Percentiles rank a stretch among this genome's conserved stretches.
phyloP scores from a whole-genome alignment of 2,888 invertebrate species.

The Caenorhabditis sulstoni region DNA sequence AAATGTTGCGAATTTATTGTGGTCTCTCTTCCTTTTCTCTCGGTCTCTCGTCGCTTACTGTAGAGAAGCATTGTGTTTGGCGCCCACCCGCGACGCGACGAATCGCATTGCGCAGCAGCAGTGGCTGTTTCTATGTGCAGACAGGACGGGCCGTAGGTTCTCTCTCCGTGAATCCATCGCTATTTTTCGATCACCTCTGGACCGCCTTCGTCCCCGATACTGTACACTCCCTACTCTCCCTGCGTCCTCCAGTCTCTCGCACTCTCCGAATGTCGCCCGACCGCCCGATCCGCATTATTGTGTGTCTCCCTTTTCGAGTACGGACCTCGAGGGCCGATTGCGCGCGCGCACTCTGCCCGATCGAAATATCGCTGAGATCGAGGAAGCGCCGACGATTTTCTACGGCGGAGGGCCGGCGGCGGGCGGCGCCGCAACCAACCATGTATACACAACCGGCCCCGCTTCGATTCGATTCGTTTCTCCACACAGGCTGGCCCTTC shows the following conservation, averaged over 20 bases:
- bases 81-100: constrained; percentile 55
- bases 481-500: constrained; percentile 33
- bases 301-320: constrained; percentile 46
- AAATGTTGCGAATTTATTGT: constrained; percentile 56
- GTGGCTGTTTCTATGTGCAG: constrained; percentile 33
- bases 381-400: constrained; percentile 52
- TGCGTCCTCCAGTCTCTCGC: constrained; percentile 9
- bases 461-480: constrained; percentile 53
- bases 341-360: constrained; percentile 22
- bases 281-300: constrained; percentile 37
- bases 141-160: constrained; percentile 12
- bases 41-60: constrained; percentile 42
- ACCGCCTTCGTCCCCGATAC: constrained; percentile 21
- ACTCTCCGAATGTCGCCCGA: constrained; percentile 1
- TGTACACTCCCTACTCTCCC: constrained; percentile 19
- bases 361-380: constrained; percentile 31
- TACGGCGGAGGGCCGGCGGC: constrained; percentile 13
- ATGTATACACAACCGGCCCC: constrained; percentile 61
- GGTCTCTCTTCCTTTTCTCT: constrained; percentile 19
- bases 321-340: constrained; percentile 57
- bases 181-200: constrained; percentile 43
- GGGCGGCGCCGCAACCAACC: constrained; percentile 45
- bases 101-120: constrained; percentile 47
- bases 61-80: constrained; percentile 37
- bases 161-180: constrained; percentile 47